Evolutionary conservation across 2,888 invertebrate species (phyloP).

Genomic region (Craniophora ligustri): DNA sequence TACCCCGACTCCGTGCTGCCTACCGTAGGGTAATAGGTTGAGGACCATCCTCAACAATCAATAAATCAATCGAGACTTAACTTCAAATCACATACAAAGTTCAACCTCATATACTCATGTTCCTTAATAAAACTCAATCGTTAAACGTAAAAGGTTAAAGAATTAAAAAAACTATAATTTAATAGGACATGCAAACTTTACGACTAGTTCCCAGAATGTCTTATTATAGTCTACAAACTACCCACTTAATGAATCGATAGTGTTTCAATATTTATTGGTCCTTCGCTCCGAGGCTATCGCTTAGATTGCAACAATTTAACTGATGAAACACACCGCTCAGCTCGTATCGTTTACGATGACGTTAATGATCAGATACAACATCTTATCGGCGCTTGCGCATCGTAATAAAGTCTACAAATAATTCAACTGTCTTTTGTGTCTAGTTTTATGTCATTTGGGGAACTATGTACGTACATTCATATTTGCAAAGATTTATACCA

Average conservation of each 20-base stretch:
- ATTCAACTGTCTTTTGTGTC: slow-evolving; percentile 1
- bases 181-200: too few species aligned
- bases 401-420: slow-evolving; percentile 1
- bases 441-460: slow-evolving; percentile 14
- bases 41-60: too few species aligned
- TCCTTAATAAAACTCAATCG: too few species aligned
- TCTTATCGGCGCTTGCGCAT: slow-evolving; percentile 50
- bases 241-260: slow-evolving; percentile 6
- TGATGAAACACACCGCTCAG: slow-evolving; percentile 50
- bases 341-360: slow-evolving; percentile 45
- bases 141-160: too few species aligned
- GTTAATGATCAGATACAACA: slow-evolving; percentile 51
- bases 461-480: not conserved
- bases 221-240: too few species aligned
- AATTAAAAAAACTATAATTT: too few species aligned
- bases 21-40: too few species aligned
- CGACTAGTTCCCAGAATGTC: too few species aligned
- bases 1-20: too few species aligned
- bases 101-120: too few species aligned
- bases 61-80: too few species aligned
- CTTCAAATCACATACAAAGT: too few species aligned
- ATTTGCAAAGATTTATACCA: not conserved
- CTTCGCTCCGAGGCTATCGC: slow-evolving; percentile 7
- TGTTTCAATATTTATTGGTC: slow-evolving; percentile 27
- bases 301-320: slow-evolving; percentile 48